Base-by-base conservation (phyloP, 2,888 invertebrate species). In the Cantharis rufa region DNA sequence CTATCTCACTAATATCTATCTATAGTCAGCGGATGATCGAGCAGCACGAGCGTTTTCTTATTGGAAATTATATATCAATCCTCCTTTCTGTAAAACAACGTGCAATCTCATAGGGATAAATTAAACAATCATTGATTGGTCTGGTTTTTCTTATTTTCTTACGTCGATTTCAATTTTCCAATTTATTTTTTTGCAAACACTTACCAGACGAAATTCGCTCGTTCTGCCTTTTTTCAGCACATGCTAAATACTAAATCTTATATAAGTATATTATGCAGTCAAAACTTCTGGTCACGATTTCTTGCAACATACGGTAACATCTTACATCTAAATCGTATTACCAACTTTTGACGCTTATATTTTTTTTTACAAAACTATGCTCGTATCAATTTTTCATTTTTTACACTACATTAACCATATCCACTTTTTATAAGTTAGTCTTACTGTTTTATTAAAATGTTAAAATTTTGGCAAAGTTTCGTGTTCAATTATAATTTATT, bases 241-340 rank as follows among this genome's bases (percentile, higher is more conserved):
- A 75, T 74, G 78, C 72, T 72, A 73, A 78, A 78, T 81, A 80
- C 81, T 86, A 85, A 86, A 86, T 86, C 85, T 86, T 84, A 85
- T 86, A 84, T 84, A 84, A 85, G 86, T 85, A 84, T 86, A 87
- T 87, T 86, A 87, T 86, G 86, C 85, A 86, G 86, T 86, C 85
- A 83, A 85, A 86, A 87, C 84, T 87, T 86, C 86, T 84, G 86
- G 86, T 87, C 86, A 87, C 87, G 86, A 86, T 86, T 86, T 83
- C 76, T 78, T 74, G 85, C 84, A 86, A 85, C 87, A 87, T 86
- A 84, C 86, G 86, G 86, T 86, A 69, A 85, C 86, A 86, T 84
- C 86, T 86, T 84, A 87, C 86, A 86, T 86, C 86, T 87, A 86
- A 87, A 87, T 87, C 86, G 86, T 86, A 86, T 86, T 86, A 86